Conservation (phyloP, 2,113 vertebrate genomes). For the Neoarius graeffei region DNA sequence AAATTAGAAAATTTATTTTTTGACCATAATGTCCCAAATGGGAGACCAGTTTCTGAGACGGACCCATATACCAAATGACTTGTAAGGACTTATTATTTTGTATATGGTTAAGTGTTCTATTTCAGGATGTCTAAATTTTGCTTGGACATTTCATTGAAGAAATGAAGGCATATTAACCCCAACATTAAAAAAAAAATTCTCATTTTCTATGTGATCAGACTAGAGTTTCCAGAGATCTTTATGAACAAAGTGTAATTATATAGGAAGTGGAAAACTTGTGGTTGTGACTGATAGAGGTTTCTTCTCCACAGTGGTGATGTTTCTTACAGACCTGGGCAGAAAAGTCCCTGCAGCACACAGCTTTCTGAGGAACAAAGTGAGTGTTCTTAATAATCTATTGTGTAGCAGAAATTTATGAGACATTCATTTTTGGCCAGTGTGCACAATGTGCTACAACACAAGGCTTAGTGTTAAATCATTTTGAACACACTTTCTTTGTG, state of each 20-base stretch:
- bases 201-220: not conserved
- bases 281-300: not conserved
- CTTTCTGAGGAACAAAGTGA: conserved; percentile 60
- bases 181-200: not conserved
- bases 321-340: conserved; percentile 23
- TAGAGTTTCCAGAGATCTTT: not conserved
- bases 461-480: not conserved
- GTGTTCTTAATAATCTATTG: conserved; percentile 33
- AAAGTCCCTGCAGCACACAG: conserved; percentile 17
- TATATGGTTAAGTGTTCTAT: not conserved
- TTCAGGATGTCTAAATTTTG: not conserved
- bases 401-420: not conserved
- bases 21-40: too few species aligned
- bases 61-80: not conserved
- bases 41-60: too few species aligned
- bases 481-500: not conserved
- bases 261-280: not conserved
- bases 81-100: not conserved
- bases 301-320: conserved; percentile 24
- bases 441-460: not conserved
- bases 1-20: too few species aligned
- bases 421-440: not conserved
- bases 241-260: not conserved
- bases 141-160: not conserved
- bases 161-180: not conserved